Evolutionary conservation across 92 coral and sea anemone genomes (phyloP), one percentile per base, ranked within the genome.

Genomic region (Virgularia gustaviana): DNA sequence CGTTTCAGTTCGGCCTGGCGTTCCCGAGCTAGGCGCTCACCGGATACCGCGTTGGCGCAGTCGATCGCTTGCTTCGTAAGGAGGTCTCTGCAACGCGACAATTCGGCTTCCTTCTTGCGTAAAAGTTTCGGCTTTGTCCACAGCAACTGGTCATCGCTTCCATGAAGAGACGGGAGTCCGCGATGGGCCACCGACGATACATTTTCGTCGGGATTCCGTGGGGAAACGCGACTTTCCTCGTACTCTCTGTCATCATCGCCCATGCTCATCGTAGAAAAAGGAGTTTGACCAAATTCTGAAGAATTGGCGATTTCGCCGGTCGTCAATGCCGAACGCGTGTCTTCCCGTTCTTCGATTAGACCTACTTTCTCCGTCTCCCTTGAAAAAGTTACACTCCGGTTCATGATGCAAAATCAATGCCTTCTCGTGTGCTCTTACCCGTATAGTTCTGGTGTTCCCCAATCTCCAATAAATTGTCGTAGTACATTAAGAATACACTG

Each of bases 11-110:
- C 35, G 34, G 16, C 54, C 34, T 64, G 52, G 4, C 52, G 18
- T 6, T 25, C 71, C 19, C 16, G 19, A 6, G 71, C 53, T 5
- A 64, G 24, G 4, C 49, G 71, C n/a, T 64, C 71, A 9, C 71
- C 71, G 30, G 47, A 64, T 1, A 64, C 30, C 9, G 71, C 71
- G 27, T 64, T 64, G 31, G 71, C 71, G 6, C 71, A 64, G 54
- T 64, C 71, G 1, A 27, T 12, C n/a, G n/a, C 42, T 6, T 39
- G 19, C 54, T 64, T 64, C 33, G 28, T 7, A 19, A 64, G 51
- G n/a, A 64, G 35, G 22, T 64, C 71, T 36, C 27, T 64, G 71
- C 49, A 64, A 22, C 71, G 71, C 23, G 20, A 7, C 1, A 64
- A 31, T 35, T 64, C 71, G 1, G 71, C 19, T 19, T 64, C 71